A percentile compares a stretch with the other conserved stretches of the same genome.
Evolutionary conservation across 2,888 invertebrate species (phyloP).

Genomic region (Carpatolechia fugitivella): DNA sequence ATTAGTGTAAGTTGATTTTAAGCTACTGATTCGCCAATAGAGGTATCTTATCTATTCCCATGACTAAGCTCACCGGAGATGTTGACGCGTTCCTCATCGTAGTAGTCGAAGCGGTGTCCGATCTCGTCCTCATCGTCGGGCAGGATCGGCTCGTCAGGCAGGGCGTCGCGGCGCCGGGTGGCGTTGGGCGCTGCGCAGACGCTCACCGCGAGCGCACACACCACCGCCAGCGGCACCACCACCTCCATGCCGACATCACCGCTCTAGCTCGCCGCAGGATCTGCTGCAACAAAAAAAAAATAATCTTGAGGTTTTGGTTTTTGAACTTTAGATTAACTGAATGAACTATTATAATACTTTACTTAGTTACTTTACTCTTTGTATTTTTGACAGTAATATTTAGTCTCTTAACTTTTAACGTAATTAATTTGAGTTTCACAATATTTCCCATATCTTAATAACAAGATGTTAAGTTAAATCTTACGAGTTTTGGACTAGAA

Average conservation of each 20-base stretch:
- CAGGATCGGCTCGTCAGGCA: constrained; percentile 43
- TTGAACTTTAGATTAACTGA: no score
- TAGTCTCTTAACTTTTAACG: no score
- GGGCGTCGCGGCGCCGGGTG: constrained; percentile 54
- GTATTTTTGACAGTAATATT: no score
- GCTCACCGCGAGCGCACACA: constrained; percentile 65
- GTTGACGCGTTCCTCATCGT: constrained; percentile 69
- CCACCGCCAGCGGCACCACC: constrained; percentile 67
- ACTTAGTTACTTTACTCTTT: no score
- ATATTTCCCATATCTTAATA: no score
- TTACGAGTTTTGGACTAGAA: no score
- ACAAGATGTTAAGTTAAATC: no score
- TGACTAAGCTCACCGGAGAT: constrained; percentile 70
- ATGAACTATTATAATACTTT: no score
- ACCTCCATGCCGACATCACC: constrained; percentile 77
- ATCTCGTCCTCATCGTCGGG: constrained; percentile 56
- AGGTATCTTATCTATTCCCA: no score
- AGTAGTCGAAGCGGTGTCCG: constrained; percentile 53
- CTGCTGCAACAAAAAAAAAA: background rate
- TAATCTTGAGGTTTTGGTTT: no score
- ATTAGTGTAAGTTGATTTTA: constrained; percentile 52
- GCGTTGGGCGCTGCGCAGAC: constrained; percentile 49
- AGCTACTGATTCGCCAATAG: no score
- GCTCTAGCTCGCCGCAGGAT: constrained; percentile 28
- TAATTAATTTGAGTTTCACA: no score